Evolutionary conservation across 2,797 vertebrate genomes (phyloP), one percentile per base, ranked within the genome.

Genomic region (Florisuga fusca): DNA sequence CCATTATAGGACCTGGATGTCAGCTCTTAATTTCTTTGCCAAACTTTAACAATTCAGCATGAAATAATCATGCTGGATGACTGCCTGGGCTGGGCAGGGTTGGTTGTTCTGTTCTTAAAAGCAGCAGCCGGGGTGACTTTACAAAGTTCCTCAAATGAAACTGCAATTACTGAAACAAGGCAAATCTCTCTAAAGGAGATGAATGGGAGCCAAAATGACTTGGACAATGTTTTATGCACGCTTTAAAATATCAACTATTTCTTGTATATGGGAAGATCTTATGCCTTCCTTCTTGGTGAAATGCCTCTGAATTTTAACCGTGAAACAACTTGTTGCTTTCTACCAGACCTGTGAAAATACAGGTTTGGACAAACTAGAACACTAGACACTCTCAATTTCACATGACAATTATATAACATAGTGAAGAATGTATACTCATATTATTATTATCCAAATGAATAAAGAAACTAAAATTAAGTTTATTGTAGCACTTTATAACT

Each of bases 131-230:
- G 43, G 34, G 38, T 58, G 86, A 82, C 63, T 80, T 94, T 54
- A 85, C 73, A 73, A 26, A n/a, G 90, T 94, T 34, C 63, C 80
- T 79, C 73, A 62, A 88, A 81, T n/a, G 69, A 91, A 88, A 45
- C 61, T 82, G 66, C 43, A 62, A 13, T 88, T 92, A 83, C 64
- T 87, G 54, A 73, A 93, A 45, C 29, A 63, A 82, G 51, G 34
- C 45, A 33, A 48, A 43, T 71, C 36, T 51, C 57, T 87, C 41
- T 1, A 0, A 72, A 89, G 36, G 50, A 75, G 38, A 73, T 17
- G 46, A 86, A 78, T 3, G 10, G 11, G 38, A 91, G 21, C 55
- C 69, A 91, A 54, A 94, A 91, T 10, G 9, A 29, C 51, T 36
- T 67, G 26, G 51, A 50, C 82, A 89, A 69, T 8, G 26, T 31